phyloP scores from a whole-genome alignment of 2,888 invertebrate genomes.

The Podotricha telesiphe region DNA sequence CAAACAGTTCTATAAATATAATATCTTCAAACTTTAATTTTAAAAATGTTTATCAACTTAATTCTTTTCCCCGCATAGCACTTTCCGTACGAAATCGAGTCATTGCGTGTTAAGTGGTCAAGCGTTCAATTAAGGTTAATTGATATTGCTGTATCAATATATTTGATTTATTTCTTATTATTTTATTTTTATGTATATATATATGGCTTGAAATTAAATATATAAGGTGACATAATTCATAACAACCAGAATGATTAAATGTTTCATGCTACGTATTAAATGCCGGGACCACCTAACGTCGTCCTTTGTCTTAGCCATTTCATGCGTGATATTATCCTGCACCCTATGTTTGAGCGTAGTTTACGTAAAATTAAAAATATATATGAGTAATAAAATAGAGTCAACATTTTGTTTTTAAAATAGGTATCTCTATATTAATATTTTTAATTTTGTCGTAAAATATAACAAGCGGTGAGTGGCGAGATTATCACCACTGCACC shows the following conservation, averaged over 20 bases:
- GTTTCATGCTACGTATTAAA: conserved; percentile 8
- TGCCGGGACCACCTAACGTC: conserved; percentile 12
- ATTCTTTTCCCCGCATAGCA: too few species aligned
- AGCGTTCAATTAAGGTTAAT: too few species aligned
- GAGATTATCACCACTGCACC: conserved; percentile 5
- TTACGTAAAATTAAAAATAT: conserved; percentile 1
- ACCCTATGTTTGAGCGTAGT: conserved; percentile 10
- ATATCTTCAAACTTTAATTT: too few species aligned
- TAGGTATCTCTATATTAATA: neutral
- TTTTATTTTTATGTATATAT: neutral
- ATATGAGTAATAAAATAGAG: conserved; percentile 11
- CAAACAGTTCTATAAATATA: too few species aligned
- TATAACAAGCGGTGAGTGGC: conserved; percentile 2
- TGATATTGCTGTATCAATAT: too few species aligned
- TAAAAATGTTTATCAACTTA: too few species aligned
- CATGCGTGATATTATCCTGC: conserved; percentile 20
- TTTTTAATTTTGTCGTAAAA: conserved; percentile 8
- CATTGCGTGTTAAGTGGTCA: too few species aligned
- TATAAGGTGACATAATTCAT: neutral
- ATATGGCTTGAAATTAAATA: neutral
- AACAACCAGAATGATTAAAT: conserved; percentile 9
- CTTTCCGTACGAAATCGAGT: too few species aligned
- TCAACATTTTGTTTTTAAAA: neutral
- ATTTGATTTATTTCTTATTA: neutral
- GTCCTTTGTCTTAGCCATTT: conserved; percentile 14